Base-by-base conservation (phyloP, 2,888 invertebrate genomes). In the Caradrina kadenii region DNA sequence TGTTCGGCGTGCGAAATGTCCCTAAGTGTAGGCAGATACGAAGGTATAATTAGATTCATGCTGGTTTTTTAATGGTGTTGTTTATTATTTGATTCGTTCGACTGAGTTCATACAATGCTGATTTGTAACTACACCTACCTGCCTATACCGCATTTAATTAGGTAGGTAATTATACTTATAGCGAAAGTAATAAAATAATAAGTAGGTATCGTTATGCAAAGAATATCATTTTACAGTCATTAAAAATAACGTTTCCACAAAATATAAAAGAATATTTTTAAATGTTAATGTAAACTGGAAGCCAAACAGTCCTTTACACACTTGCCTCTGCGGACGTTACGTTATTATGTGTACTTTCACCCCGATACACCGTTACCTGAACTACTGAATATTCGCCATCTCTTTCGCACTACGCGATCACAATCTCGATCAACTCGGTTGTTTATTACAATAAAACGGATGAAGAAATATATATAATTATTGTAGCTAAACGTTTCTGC, bases 301-400 rank as follows among this genome's bases (percentile, higher is more conserved):
- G 73, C 73, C 79, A 80, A 81, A 82, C 78, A 83, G 84, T 87
- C 86, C 75, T 85, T 82, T 79, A 76, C 82, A 80, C 82, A 86
- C 85, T 87, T 86, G 84, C 82, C 78, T 84, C 81, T 70, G 83
- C 82, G 84, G 63, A 83, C 83, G 87, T 91, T 88, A 88, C 88
- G 87, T 89, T 89, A 86, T 84, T 86, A 90, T 86, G 87, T 89
- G 92, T 94, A 94, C 93, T 94, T 94, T 95, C 94, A 94, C 93
- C 93, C 90, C 90, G 85, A 74, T 82, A 80, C 89, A 92, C 94
- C 91, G 93, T 94, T 93, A 93, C 83, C 84, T 87, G 89, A 90
- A 88, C 87, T 87, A 90, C 88, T 89, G 85, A 80, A 85, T 79
- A 78, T 63, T 53, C 15, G 50, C 73, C 54, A 79, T 91, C 91